Conservation (phyloP, 2,888 invertebrate species). For the Timema podura region DNA sequence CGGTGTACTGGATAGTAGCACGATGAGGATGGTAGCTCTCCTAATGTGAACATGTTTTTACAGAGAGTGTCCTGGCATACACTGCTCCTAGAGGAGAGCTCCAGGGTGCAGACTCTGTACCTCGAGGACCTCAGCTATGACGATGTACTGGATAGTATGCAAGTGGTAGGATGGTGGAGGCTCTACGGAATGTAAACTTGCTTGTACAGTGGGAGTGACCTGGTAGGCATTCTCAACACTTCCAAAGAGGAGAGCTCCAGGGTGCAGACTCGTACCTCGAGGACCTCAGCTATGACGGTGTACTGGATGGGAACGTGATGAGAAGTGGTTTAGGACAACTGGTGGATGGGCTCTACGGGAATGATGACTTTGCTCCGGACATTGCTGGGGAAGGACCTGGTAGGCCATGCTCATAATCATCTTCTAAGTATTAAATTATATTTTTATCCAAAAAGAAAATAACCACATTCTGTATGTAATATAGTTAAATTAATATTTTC, state of each 20-base stretch:
- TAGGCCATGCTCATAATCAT: not conserved
- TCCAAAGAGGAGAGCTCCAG: conserved; percentile 55
- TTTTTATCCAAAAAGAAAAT: no score
- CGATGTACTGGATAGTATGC: conserved; percentile 54
- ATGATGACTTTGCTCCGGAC: conserved; percentile 47
- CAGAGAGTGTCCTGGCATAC: conserved; percentile 66
- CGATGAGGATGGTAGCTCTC: no score
- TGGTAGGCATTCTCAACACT: conserved; percentile 62
- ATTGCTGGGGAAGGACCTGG: conserved; percentile 14
- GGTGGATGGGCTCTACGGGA: conserved; percentile 68
- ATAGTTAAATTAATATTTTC: no score
- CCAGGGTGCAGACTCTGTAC: conserved; percentile 50
- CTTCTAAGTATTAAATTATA: no score
- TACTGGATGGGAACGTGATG: conserved; percentile 52
- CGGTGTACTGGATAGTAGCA: conserved; percentile 55
- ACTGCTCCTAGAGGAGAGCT: conserved; percentile 60
- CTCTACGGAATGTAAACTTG: not conserved
- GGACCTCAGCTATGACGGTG: conserved; percentile 78
- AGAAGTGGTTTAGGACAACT: conserved; percentile 76
- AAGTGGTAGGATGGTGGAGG: conserved; percentile 52
- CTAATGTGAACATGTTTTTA: conserved; percentile 33
- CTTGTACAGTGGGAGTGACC: conserved; percentile 61
- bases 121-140: conserved; percentile 83
- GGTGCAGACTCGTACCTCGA: conserved; percentile 54
- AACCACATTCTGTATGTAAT: no score